Percentiles rank a stretch among this genome's conserved stretches.
These are phyloP conservation scores for Agrilus cyanescens DNA, from an alignment of 2,888 invertebrate species.

Conservation along the genomic window DNA sequence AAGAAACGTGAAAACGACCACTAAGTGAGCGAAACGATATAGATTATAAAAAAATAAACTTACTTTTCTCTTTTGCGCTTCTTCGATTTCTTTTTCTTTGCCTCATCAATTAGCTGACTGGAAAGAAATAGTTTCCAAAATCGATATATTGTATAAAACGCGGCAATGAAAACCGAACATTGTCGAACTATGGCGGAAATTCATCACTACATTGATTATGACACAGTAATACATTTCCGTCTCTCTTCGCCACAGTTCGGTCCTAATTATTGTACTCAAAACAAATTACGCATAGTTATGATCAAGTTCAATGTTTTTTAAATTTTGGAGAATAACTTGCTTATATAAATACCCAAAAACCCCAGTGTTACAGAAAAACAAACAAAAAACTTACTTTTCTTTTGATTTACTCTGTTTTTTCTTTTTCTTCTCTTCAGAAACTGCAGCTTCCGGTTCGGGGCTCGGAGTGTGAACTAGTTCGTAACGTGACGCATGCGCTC, in stretches of 20 bases:
- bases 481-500: conserved; percentile 42
- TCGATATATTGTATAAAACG: too few species aligned
- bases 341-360: too few species aligned
- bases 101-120: conserved; percentile 61
- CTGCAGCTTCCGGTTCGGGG: conserved; percentile 36
- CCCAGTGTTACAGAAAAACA: conserved; percentile 1
- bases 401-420: conserved; percentile 64
- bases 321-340: too few species aligned
- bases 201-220: too few species aligned
- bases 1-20: background rate
- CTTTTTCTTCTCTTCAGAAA: conserved; percentile 40
- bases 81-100: conserved; percentile 69
- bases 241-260: too few species aligned
- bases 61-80: conserved; percentile 65
- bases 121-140: conserved; percentile 26
- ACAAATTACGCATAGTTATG: too few species aligned
- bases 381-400: conserved; percentile 44
- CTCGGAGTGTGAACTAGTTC: conserved; percentile 68
- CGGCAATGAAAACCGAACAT: too few species aligned
- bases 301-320: too few species aligned
- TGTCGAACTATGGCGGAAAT: too few species aligned
- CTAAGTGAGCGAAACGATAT: too few species aligned
- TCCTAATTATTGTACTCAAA: too few species aligned
- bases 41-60: conserved; percentile 26
- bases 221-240: too few species aligned